phyloP scores from a whole-genome alignment of 2,888 invertebrate species.

The Lasioglossum villosulum region DNA sequence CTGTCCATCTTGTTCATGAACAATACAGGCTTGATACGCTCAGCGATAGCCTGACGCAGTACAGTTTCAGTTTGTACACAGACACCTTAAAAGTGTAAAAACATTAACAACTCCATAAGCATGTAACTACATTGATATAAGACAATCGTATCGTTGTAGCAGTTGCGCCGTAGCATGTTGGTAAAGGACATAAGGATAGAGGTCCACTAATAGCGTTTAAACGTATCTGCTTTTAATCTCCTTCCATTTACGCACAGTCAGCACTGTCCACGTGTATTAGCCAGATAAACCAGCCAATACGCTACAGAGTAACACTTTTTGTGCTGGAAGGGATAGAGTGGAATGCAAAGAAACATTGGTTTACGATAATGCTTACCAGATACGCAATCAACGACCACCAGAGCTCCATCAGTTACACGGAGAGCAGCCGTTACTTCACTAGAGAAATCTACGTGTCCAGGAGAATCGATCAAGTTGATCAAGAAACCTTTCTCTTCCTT shows the following conservation, averaged over 20 bases:
- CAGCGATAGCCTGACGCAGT: slow-evolving; percentile 99
- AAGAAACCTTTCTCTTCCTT: slow-evolving; percentile 97
- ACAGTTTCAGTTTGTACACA: slow-evolving; percentile 99
- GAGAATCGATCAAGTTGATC: slow-evolving; percentile 99
- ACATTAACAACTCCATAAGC: slow-evolving; percentile 27
- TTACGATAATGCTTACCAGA: slow-evolving; percentile 89
- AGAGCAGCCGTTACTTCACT: slow-evolving; percentile 99
- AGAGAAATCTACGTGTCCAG: slow-evolving; percentile 99
- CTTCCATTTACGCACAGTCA: slow-evolving; percentile 89
- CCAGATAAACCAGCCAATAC: slow-evolving; percentile 68
- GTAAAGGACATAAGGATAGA: slow-evolving; percentile 92
- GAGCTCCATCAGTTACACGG: slow-evolving; percentile 99
- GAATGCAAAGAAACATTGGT: slow-evolving; percentile 5
- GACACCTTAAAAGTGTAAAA: slow-evolving; percentile 90
- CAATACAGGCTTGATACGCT: slow-evolving; percentile 99
- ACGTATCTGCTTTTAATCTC: slow-evolving; percentile 86
- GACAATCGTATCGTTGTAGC: slow-evolving; percentile 82
- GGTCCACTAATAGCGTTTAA: slow-evolving; percentile 91
- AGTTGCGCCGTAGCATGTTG: slow-evolving; percentile 87
- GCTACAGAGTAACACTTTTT: slow-evolving; percentile 81
- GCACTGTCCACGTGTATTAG: slow-evolving; percentile 84
- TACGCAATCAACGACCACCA: slow-evolving; percentile 99
- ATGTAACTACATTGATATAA: background rate
- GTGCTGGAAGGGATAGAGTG: slow-evolving; percentile 79
- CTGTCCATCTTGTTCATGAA: slow-evolving; percentile 99